A percentile compares a stretch with the other conserved stretches of the same genome.
Evolutionary conservation across 2,797 vertebrate genomes (phyloP).

Genomic region (Ctenochaetus hawaiiensis): DNA sequence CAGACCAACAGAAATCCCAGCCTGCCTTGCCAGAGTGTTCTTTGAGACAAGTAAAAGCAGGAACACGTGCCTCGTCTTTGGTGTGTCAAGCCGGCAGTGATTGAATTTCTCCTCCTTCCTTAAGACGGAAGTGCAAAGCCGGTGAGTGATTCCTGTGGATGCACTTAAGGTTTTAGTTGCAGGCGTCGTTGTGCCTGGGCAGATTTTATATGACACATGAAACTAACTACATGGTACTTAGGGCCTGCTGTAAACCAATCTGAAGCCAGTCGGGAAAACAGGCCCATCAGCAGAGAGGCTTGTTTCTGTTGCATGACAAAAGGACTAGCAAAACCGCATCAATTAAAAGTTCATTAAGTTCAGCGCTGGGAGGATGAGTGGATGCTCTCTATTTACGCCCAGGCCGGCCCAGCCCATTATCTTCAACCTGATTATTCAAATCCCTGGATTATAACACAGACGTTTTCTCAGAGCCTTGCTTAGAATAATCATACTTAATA

Average conservation of each 20-base stretch:
- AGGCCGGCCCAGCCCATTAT: conserved; percentile 81
- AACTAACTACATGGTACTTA: conserved; percentile 91
- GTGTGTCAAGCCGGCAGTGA: conserved; percentile 82
- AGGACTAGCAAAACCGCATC: conserved; percentile 85
- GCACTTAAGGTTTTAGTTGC: conserved; percentile 98
- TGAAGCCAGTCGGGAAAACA: conserved; percentile 85
- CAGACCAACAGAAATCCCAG: conserved; percentile 72
- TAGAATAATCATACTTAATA: conserved; percentile 81
- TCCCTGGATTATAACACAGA: conserved; percentile 83
- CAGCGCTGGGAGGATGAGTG: conserved; percentile 79
- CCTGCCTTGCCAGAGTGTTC: conserved; percentile 71
- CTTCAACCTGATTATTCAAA: conserved; percentile 86
- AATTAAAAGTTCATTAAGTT: conserved; percentile 90
- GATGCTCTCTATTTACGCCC: conserved; percentile 83
- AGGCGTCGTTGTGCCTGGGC: conserved; percentile 91
- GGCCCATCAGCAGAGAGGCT: conserved; percentile 85
- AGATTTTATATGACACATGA: conserved; percentile 93
- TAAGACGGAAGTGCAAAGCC: conserved; percentile 89
- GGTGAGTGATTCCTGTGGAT: conserved; percentile 90
- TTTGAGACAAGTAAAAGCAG: conserved; percentile 82
- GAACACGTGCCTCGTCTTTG: conserved; percentile 75
- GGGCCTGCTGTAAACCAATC: conserved; percentile 87
- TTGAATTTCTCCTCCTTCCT: conserved; percentile 90
- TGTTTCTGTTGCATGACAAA: conserved; percentile 88
- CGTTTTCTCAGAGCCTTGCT: conserved; percentile 79